Evolutionary conservation across 2,888 invertebrate genomes (phyloP).

Genomic region (Drosophila setosimentum): DNA sequence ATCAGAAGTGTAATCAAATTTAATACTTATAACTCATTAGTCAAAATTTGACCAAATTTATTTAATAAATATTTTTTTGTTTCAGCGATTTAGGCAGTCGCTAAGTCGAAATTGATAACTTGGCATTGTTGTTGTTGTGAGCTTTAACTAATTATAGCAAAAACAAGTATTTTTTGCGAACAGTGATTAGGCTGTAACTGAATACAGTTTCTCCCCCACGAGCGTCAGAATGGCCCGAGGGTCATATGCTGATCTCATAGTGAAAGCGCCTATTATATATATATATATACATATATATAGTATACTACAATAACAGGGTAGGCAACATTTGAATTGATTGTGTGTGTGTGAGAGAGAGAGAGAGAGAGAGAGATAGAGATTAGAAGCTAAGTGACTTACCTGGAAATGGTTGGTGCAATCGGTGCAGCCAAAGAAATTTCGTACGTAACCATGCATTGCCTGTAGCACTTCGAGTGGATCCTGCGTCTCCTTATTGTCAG

Average conservation of each 20-base stretch:
- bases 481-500: slow-evolving; percentile 85
- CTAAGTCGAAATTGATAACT: not conserved
- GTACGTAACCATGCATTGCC: slow-evolving; percentile 95
- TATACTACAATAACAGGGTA: slow-evolving; percentile 14
- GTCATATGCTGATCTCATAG: slow-evolving; percentile 44
- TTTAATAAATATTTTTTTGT: not conserved
- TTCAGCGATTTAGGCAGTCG: not conserved
- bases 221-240: not conserved
- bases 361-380: not conserved
- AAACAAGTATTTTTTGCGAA: not conserved
- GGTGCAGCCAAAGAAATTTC: slow-evolving; percentile 96
- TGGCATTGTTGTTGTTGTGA: slow-evolving; percentile 6
- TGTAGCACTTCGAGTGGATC: slow-evolving; percentile 90
- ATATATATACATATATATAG: not conserved
- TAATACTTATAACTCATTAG: not conserved
- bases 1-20: not conserved
- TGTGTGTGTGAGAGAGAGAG: not conserved
- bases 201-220: not conserved
- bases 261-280: slow-evolving; percentile 24
- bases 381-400: slow-evolving; percentile 77
- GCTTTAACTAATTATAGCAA: not conserved
- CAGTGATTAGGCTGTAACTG: not conserved
- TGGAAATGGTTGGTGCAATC: slow-evolving; percentile 96
- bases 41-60: not conserved
- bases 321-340: not conserved